Evolutionary conservation across 2,797 vertebrate species (phyloP).

Genomic region (Xenentodon cancila): DNA sequence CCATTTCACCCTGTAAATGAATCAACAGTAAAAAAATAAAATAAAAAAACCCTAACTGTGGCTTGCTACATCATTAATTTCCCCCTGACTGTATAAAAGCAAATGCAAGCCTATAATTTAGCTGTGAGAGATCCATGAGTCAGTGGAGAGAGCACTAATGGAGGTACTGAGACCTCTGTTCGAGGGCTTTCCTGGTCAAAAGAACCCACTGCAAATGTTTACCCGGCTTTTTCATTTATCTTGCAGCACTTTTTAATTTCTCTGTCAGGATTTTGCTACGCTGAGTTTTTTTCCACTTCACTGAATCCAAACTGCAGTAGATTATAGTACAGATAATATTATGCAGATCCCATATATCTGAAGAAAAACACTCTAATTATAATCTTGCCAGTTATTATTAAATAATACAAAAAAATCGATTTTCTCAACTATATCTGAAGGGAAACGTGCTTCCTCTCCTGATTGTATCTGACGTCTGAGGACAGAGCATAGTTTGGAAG

Average conservation of each 20-base stretch:
- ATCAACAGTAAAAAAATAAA: slow-evolving; percentile 14
- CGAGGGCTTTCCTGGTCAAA: slow-evolving; percentile 47
- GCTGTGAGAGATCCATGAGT: slow-evolving; percentile 49
- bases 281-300: background rate
- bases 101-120: slow-evolving; percentile 57
- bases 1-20: slow-evolving; percentile 19
- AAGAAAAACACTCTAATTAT: no score
- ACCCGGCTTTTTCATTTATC: slow-evolving; percentile 57
- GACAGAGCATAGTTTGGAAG: no score
- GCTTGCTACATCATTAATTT: slow-evolving; percentile 37
- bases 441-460: no score
- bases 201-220: slow-evolving; percentile 58
- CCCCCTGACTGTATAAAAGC: slow-evolving; percentile 30
- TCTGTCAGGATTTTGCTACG: slow-evolving; percentile 25
- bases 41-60: slow-evolving; percentile 8
- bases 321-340: no score
- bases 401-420: no score
- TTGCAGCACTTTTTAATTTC: slow-evolving; percentile 14
- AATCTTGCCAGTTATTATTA: no score
- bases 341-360: no score
- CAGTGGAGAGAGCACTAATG: slow-evolving; percentile 15
- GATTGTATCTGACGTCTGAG: no score
- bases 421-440: no score
- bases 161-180: background rate
- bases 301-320: background rate